phyloP scores from a whole-genome alignment of 2,113 vertebrate genomes.

The Brachypodius melanocephalos region DNA sequence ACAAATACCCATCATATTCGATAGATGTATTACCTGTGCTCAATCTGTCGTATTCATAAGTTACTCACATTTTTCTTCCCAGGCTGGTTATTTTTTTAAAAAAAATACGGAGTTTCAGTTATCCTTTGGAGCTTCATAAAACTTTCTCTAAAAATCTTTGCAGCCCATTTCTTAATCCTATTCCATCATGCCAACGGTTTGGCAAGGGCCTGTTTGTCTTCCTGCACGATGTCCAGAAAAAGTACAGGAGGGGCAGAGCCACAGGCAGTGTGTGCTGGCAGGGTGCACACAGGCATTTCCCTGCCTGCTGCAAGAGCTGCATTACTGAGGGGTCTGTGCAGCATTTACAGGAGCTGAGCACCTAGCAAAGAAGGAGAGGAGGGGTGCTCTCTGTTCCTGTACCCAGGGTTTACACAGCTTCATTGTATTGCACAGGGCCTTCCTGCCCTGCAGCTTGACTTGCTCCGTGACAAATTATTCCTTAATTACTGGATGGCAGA shows the following conservation, averaged over 20 bases:
- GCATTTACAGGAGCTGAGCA: neutral
- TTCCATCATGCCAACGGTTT: neutral
- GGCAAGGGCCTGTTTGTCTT: neutral
- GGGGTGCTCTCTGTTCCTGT: neutral
- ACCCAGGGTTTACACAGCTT: neutral
- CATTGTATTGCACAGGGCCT: slow-evolving; percentile 35
- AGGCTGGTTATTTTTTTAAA: neutral
- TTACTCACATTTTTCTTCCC: neutral
- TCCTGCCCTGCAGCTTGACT: slow-evolving; percentile 50
- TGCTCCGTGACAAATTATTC: slow-evolving; percentile 63
- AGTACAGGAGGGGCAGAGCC: neutral
- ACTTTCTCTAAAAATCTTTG: neutral
- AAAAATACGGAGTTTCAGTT: neutral
- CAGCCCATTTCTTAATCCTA: neutral
- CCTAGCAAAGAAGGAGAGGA: neutral
- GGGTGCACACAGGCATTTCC: neutral
- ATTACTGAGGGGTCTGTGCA: neutral
- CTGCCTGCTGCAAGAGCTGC: neutral
- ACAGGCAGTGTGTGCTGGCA: neutral
- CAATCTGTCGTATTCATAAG: neutral
- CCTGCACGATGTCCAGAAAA: neutral
- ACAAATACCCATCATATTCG: neutral
- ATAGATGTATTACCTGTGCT: neutral
- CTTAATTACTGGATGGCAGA: slow-evolving; percentile 59
- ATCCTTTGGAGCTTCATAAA: neutral